Evolutionary conservation across 2,797 vertebrate species (phyloP).

Genomic region (Manis pentadactyla): DNA sequence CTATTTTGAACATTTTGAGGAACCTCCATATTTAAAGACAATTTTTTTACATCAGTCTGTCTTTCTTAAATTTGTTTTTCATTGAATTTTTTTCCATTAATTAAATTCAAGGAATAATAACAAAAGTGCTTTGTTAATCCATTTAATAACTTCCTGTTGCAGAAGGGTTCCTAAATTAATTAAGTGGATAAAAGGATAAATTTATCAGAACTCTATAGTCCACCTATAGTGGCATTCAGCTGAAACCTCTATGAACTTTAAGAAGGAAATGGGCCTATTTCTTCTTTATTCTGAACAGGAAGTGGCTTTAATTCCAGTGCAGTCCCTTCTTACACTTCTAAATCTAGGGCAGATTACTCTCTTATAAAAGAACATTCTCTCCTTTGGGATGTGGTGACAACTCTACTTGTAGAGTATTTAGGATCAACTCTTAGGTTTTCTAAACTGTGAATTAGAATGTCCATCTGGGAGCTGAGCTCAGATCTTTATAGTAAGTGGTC

Average conservation of each 20-base stretch:
- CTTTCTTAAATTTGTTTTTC: not conserved
- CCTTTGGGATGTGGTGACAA: not conserved
- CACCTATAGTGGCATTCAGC: not conserved
- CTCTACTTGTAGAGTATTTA: not conserved
- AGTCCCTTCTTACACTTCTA: not conserved
- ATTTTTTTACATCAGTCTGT: not conserved
- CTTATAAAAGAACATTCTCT: not conserved
- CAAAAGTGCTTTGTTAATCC: not conserved
- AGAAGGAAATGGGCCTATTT: not conserved
- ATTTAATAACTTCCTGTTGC: not conserved
- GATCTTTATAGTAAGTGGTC: not conserved
- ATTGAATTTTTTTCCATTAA: not conserved
- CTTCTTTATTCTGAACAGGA: not conserved
- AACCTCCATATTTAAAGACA: not conserved
- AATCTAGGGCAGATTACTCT: not conserved
- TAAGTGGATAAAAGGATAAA: not conserved
- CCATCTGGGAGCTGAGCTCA: not conserved
- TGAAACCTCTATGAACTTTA: not conserved
- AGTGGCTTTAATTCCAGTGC: not conserved
- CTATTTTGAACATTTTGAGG: too few relatives aligned
- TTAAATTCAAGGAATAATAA: constrained; percentile 33
- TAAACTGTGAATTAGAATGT: not conserved
- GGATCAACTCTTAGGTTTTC: not conserved
- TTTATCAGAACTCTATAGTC: not conserved
- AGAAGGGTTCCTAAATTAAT: not conserved